Evolutionary conservation across 2,113 vertebrate genomes (phyloP).

Genomic region (Cnemophilus loriae): DNA sequence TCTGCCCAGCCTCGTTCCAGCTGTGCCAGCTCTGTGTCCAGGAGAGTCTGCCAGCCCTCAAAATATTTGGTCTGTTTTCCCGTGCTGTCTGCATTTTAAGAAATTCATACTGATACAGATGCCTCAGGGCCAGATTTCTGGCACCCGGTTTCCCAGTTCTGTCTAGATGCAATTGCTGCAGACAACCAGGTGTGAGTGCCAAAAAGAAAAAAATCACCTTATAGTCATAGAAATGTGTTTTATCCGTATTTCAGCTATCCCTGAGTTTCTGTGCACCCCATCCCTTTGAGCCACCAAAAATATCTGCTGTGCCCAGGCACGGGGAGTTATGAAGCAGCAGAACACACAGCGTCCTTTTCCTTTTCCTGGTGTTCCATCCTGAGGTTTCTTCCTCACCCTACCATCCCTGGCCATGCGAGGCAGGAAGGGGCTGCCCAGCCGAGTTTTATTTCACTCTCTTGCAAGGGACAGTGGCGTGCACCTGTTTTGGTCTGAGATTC

Average conservation of each 20-base stretch:
- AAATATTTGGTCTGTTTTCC: not conserved
- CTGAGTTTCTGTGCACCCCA: not conserved
- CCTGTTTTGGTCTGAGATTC: not conserved
- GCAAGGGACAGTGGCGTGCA: not conserved
- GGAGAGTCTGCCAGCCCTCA: not conserved
- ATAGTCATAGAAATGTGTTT: not conserved
- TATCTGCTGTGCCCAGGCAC: no score
- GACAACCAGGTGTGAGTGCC: not conserved
- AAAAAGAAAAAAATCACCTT: not conserved
- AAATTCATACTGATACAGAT: not conserved
- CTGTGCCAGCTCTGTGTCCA: not conserved
- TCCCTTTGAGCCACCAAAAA: not conserved
- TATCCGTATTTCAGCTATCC: not conserved
- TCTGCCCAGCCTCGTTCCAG: not conserved
- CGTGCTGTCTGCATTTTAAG: not conserved
- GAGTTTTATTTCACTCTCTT: not conserved
- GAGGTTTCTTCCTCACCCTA: not conserved
- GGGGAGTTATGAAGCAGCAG: not conserved
- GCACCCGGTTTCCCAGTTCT: not conserved
- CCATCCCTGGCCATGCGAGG: not conserved
- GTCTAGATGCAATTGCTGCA: not conserved
- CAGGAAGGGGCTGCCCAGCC: not conserved
- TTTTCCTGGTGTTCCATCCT: not conserved
- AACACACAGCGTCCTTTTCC: not conserved
- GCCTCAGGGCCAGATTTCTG: not conserved